Percentiles rank a stretch among this genome's conserved stretches.
phyloP scores from a whole-genome alignment of 2,888 invertebrate species.

The Augochlorella aurata region DNA sequence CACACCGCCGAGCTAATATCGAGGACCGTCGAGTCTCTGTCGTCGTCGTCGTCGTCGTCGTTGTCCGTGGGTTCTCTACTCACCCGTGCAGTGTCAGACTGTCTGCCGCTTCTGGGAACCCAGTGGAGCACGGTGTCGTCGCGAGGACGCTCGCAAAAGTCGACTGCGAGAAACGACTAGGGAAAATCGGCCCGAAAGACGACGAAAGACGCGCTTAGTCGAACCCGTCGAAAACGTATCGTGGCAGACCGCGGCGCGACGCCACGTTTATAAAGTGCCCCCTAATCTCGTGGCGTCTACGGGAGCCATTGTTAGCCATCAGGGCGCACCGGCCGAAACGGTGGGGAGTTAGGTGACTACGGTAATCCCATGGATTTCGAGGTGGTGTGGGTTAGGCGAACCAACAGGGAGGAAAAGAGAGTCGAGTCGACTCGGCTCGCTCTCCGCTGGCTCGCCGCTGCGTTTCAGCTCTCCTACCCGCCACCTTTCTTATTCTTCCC shows the following conservation, averaged over 20 bases:
- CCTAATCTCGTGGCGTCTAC: conserved; percentile 27
- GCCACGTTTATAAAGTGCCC: conserved; percentile 47
- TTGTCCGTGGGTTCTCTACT: conserved; percentile 20
- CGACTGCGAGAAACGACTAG: no score
- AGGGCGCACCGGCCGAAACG: neutral
- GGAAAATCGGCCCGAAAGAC: no score
- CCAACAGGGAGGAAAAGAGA: conserved; percentile 24
- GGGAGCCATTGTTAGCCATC: conserved; percentile 26
- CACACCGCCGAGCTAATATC: conserved; percentile 7
- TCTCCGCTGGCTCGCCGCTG: neutral
- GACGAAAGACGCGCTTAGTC: conserved; percentile 4
- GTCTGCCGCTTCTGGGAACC: conserved; percentile 8
- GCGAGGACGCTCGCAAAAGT: conserved; percentile 1
- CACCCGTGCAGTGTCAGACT: conserved; percentile 24
- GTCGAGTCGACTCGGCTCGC: neutral
- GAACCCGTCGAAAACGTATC: conserved; percentile 38
- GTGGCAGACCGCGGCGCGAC: neutral
- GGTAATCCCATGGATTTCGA: conserved; percentile 20
- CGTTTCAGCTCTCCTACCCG: conserved; percentile 37
- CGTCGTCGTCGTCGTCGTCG: neutral
- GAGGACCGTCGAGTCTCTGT: conserved; percentile 18
- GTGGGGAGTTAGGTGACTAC: conserved; percentile 19
- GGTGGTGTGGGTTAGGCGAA: conserved; percentile 11
- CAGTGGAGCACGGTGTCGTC: conserved; percentile 12
- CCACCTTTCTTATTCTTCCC: conserved; percentile 15